phyloP scores from a whole-genome alignment of 2,888 invertebrate genomes.

The Stegana nigrithorax region DNA sequence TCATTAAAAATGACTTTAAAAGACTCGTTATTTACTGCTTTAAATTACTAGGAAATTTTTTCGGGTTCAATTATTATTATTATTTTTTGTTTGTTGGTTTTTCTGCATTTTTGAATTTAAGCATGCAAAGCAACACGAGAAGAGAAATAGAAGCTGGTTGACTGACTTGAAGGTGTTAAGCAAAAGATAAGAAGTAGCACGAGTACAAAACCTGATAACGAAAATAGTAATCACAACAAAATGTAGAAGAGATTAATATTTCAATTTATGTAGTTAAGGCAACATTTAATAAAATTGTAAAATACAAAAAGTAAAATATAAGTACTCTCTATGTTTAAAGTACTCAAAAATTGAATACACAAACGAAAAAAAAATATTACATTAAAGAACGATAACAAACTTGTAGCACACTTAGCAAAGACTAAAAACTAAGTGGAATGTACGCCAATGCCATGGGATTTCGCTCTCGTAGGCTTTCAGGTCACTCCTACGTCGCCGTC shows the following conservation, averaged over 20 bases:
- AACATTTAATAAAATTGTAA: neutral
- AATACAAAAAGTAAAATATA: conserved; percentile 31
- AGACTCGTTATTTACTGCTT: conserved; percentile 30
- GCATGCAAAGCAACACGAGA: conserved; percentile 5
- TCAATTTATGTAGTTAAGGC: too few relatives aligned
- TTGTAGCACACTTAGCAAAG: neutral
- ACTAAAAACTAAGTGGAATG: conserved; percentile 30
- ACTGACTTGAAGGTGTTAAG: neutral
- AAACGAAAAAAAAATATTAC: conserved; percentile 5
- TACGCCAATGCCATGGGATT: neutral
- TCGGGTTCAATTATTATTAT: neutral
- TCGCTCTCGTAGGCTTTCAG: too few relatives aligned
- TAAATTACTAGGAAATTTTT: conserved; percentile 1
- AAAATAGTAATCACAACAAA: conserved; percentile 19
- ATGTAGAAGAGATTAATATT: neutral
- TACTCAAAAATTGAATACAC: conserved; percentile 18
- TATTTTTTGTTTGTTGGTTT: conserved; percentile 26
- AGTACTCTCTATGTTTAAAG: conserved; percentile 36
- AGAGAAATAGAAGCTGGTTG: too few relatives aligned
- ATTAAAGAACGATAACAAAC: neutral
- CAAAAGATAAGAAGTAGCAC: neutral
- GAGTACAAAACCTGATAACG: conserved; percentile 8
- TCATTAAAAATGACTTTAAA: too few relatives aligned
- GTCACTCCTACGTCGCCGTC: too few relatives aligned
- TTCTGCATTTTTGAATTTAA: conserved; percentile 22